A percentile compares a stretch with the other conserved stretches of the same genome.
Evolutionary conservation across 1,140 invertebrate species (phyloP).

Genomic region (Chironomus striatipennis): DNA sequence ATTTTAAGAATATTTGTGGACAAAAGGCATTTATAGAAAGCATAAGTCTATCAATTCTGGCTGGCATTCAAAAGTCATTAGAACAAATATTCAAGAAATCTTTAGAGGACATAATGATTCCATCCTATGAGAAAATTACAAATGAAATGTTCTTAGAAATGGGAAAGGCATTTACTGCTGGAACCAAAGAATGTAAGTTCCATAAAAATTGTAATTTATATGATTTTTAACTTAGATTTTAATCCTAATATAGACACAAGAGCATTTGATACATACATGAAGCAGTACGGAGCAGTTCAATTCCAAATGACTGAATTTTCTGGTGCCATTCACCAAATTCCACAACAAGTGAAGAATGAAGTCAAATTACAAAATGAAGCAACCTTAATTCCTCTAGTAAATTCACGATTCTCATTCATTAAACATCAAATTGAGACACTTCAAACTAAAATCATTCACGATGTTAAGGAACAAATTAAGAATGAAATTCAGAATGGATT

Average conservation of each 20-base stretch:
- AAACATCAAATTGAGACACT: not conserved
- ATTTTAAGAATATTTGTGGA: constrained; percentile 64
- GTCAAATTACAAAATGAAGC: not conserved
- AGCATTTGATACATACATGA: constrained; percentile 42
- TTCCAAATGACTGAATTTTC: constrained; percentile 10
- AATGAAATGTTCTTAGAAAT: constrained; percentile 80
- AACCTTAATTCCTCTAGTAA: not conserved
- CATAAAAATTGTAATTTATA: constrained; percentile 13
- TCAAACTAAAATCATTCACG: not conserved
- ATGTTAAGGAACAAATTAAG: constrained; percentile 40
- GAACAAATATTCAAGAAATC: constrained; percentile 58
- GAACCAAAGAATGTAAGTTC: constrained; percentile 82
- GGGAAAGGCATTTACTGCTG: constrained; percentile 73
- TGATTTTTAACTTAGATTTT: constrained; percentile 24
- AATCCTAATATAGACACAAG: constrained; percentile 40
- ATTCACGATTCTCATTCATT: not conserved
- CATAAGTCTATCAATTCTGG: constrained; percentile 41
- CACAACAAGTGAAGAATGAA: not conserved
- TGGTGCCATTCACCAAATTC: constrained; percentile 12
- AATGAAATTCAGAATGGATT: constrained; percentile 50
- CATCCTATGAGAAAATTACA: constrained; percentile 75
- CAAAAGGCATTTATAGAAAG: constrained; percentile 52
- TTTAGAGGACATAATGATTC: constrained; percentile 64
- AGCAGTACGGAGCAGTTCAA: constrained; percentile 36
- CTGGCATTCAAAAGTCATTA: constrained; percentile 31